These are phyloP conservation scores for Sebastes goodei DNA, from an alignment of 2,797 vertebrate genomes.

Conservation along the genomic window DNA sequence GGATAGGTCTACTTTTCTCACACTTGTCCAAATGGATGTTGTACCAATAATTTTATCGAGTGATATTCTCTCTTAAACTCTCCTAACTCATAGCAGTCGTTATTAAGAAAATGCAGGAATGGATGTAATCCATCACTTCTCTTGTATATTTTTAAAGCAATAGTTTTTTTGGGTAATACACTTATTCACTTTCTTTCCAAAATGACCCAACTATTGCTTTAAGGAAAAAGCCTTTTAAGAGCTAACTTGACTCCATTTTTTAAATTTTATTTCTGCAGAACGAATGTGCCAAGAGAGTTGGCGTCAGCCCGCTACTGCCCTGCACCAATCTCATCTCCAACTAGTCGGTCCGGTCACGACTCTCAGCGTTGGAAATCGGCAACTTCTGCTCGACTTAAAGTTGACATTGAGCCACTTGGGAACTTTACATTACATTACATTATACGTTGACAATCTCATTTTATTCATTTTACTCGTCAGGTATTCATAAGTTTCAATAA, in stretches of 20 bases:
- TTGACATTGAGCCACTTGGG: neutral
- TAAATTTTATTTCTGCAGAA: conserved; percentile 66
- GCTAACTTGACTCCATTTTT: neutral
- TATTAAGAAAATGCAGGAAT: neutral
- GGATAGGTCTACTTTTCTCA: neutral
- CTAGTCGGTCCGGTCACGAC: conserved; percentile 1
- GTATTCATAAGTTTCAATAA: neutral
- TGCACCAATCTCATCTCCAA: conserved; percentile 61
- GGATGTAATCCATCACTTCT: neutral
- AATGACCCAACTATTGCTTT: neutral
- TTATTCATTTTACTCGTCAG: neutral
- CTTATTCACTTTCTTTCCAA: neutral
- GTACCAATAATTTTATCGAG: neutral
- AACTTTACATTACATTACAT: neutral
- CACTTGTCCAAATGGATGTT: neutral
- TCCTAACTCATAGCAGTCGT: neutral
- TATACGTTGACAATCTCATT: neutral
- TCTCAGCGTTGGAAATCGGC: neutral
- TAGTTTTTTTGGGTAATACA: neutral
- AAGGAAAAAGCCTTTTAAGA: neutral
- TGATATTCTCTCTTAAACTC: neutral
- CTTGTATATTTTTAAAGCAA: neutral
- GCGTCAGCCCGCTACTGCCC: conserved; percentile 68
- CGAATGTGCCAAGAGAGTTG: conserved; percentile 64
- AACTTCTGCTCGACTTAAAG: neutral